Conservation (phyloP, 2,797 vertebrate genomes). For the Siniperca undulata region DNA sequence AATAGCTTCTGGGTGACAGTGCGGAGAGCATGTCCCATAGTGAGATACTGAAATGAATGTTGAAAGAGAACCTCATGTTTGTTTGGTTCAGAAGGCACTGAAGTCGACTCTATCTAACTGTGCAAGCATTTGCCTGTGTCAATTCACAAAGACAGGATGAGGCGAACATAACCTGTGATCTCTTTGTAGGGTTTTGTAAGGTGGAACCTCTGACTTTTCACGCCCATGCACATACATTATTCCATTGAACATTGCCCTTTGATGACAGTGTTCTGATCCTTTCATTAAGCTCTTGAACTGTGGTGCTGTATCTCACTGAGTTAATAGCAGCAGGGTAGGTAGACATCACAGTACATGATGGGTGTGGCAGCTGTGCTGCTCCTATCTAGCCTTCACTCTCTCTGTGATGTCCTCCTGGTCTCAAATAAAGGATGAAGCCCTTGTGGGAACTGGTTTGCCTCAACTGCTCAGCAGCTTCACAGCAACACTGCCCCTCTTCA, state of each 20-base stretch:
- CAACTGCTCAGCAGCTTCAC: conserved; percentile 44
- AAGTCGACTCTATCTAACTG: conserved; percentile 53
- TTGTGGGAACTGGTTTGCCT: conserved; percentile 45
- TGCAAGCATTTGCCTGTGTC: conserved; percentile 34
- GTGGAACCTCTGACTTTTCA: conserved; percentile 53
- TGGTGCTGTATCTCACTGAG: conserved; percentile 24
- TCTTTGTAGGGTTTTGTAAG: conserved; percentile 49
- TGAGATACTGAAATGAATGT: too few species aligned
- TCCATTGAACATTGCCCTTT: conserved; percentile 53
- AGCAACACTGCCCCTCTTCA: conserved; percentile 48
- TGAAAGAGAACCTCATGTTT: conserved; percentile 40
- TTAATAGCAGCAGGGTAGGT: conserved; percentile 37
- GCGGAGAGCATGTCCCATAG: too few species aligned
- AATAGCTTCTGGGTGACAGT: too few species aligned
- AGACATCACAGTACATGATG: conserved; percentile 55
- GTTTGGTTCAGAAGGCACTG: conserved; percentile 53
- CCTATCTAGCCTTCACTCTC: conserved; percentile 36
- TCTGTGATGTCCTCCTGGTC: conserved; percentile 61
- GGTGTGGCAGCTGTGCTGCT: conserved; percentile 52
- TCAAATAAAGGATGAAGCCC: conserved; percentile 61
- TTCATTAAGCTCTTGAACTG: conserved; percentile 69
- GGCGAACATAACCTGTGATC: conserved; percentile 49
- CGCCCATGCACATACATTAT: conserved; percentile 46
- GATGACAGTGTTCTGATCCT: conserved; percentile 60
- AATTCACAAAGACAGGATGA: conserved; percentile 27